Percentiles rank a stretch among this genome's conserved stretches.
These are phyloP conservation scores for Gymnobelideus leadbeateri DNA, from an alignment of 2,113 vertebrate genomes.

Conservation along the genomic window DNA sequence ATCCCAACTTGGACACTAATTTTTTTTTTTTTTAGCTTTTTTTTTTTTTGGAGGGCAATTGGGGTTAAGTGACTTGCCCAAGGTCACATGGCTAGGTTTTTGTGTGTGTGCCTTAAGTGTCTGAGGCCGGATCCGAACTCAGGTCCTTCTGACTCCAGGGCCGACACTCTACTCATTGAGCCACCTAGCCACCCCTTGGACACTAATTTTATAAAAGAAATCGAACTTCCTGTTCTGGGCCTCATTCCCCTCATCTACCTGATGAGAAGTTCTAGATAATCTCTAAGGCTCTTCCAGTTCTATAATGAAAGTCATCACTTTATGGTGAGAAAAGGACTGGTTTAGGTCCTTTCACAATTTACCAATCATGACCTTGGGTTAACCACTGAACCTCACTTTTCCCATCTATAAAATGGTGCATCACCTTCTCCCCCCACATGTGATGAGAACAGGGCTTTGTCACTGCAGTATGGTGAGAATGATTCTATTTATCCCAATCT, in stretches of 20 bases:
- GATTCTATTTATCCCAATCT: neutral
- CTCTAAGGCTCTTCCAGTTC: neutral
- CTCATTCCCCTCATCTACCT: neutral
- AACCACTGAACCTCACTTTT: neutral
- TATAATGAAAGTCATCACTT: neutral
- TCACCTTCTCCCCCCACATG: neutral
- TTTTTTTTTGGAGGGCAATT: no score
- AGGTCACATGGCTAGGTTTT: no score
- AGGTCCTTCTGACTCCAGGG: no score
- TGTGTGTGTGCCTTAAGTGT: no score
- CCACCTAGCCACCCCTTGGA: no score
- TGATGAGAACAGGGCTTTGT: neutral
- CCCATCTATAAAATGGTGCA: neutral
- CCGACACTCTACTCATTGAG: no score
- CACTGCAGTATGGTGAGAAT: rapidly evolving
- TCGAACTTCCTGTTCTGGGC: neutral
- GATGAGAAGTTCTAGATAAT: neutral
- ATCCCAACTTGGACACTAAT: neutral
- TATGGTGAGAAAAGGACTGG: neutral
- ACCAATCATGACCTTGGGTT: neutral
- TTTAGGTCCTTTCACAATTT: neutral
- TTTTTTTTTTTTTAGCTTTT: no score
- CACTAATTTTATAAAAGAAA: neutral
- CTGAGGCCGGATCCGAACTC: no score
- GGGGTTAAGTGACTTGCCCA: no score